Evolutionary conservation across 2,888 invertebrate genomes (phyloP).

Genomic region (Galerucella pusilla): DNA sequence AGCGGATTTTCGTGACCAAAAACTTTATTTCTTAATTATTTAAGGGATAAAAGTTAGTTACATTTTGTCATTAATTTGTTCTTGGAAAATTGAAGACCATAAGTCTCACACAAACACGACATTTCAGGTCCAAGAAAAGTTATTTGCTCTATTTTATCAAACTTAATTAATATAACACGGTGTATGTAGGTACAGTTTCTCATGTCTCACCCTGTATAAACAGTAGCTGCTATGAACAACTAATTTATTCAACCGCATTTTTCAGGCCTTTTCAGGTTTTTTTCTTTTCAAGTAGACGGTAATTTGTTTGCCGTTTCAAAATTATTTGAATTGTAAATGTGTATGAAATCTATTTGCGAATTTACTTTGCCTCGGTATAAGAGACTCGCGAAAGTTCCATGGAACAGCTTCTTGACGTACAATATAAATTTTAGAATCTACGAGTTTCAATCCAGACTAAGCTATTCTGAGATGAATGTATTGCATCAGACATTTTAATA

Average conservation of each 20-base stretch:
- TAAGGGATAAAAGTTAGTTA: conserved; percentile 33
- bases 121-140: neutral
- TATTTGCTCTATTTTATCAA: neutral
- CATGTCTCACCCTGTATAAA: too few species aligned
- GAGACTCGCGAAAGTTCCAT: neutral
- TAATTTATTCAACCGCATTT: too few species aligned
- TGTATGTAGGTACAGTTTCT: too few species aligned
- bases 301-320: neutral
- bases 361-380: too few species aligned
- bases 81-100: conserved; percentile 15
- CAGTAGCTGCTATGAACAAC: too few species aligned
- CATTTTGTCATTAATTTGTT: conserved; percentile 23
- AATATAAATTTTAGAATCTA: conserved; percentile 4
- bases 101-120: neutral
- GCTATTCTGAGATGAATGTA: neutral
- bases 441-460: neutral
- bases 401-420: neutral
- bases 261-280: neutral
- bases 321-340: neutral
- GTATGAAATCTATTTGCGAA: neutral
- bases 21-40: conserved; percentile 40
- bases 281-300: neutral
- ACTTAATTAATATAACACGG: neutral
- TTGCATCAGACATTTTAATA: neutral
- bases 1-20: conserved; percentile 31